Conservation (phyloP, 2,888 invertebrate genomes). For the Argyresthia albistria region DNA sequence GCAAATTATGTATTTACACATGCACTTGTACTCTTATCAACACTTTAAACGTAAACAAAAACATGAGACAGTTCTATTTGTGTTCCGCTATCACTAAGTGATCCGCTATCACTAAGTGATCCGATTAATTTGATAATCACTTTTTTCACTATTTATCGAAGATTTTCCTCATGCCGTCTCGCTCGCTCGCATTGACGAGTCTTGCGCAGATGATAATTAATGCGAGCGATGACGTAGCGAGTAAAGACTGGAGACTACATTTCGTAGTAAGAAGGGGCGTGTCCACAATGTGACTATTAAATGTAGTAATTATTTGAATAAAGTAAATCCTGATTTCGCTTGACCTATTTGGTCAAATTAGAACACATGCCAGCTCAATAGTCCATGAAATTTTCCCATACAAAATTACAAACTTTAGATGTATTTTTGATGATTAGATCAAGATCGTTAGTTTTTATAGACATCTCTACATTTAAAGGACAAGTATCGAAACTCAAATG, state of each 20-base stretch:
- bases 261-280: constrained; percentile 9
- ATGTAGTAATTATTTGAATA: background rate
- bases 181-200: constrained; percentile 22
- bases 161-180: constrained; percentile 60
- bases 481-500: no score
- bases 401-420: no score
- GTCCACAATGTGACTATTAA: constrained; percentile 5
- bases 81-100: background rate
- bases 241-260: background rate
- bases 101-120: background rate
- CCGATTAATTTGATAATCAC: background rate
- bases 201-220: constrained; percentile 6
- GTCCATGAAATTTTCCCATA: no score
- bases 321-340: background rate
- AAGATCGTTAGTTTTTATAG: no score
- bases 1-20: no score
- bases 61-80: background rate
- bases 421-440: no score
- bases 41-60: no score
- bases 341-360: no score
- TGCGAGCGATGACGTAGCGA: no score
- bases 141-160: constrained; percentile 30
- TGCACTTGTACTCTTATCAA: no score
- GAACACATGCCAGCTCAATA: no score
- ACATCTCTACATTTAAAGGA: no score